A percentile compares a stretch with the other conserved stretches of the same genome.
Evolutionary conservation across 2,113 vertebrate genomes (phyloP).

Genomic region (Tachysurus vachellii): DNA sequence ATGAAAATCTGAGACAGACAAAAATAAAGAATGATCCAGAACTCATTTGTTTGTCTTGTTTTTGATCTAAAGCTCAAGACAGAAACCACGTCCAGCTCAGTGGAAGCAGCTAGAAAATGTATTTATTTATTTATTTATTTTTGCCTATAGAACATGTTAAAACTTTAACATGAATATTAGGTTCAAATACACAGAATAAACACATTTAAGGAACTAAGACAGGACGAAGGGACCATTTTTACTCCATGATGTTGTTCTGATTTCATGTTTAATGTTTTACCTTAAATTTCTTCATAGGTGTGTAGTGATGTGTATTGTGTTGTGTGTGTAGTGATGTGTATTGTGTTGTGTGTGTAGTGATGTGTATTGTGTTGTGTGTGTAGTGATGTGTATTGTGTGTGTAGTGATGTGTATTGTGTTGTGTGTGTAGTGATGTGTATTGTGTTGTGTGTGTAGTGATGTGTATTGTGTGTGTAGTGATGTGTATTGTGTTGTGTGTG

Average conservation of each 20-base stretch:
- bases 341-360: too few species aligned
- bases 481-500: too few species aligned
- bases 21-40: constrained; percentile 76
- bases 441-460: too few species aligned
- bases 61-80: constrained; percentile 29
- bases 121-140: too few species aligned
- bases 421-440: too few species aligned
- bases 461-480: too few species aligned
- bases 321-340: too few species aligned
- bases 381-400: too few species aligned
- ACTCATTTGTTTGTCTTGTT: constrained; percentile 54
- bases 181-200: not conserved
- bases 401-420: too few species aligned
- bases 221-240: not conserved
- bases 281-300: too few species aligned
- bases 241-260: not conserved
- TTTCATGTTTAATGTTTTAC: not conserved
- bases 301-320: too few species aligned
- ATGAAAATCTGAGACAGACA: constrained; percentile 56
- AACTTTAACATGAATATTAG: not conserved
- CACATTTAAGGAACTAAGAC: not conserved
- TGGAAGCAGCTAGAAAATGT: not conserved
- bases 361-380: too few species aligned
- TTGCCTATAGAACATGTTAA: not conserved
- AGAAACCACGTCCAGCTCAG: not conserved